Base-by-base conservation (phyloP, 2,797 vertebrate species). In the Syngnathus rostellatus region DNA sequence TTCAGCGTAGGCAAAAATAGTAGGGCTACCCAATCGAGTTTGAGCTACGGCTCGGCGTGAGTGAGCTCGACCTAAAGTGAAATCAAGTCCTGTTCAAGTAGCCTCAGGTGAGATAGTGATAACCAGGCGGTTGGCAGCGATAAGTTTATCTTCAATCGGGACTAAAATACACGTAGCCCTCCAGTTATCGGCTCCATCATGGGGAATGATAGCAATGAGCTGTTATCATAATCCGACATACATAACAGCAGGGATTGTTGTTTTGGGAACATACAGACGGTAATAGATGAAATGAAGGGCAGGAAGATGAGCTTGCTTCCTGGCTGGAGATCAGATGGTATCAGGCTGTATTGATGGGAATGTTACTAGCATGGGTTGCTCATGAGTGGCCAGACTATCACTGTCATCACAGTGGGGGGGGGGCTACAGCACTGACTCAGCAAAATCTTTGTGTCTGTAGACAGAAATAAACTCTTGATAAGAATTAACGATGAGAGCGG, bases 101-200 rank as follows among this genome's bases (percentile, higher is more conserved):
- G 80, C 85, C 82, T 68, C 81, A 79, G 80, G 86, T 86, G 77
- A 83, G 69, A 71, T 16, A 65, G 71, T 72, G 83, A 89, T 88
- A 89, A 85, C 81, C 81, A 79, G 75, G 72, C 76, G 73, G 72
- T 79, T 71, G 74, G 67, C 76, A 43, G 51, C 72, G 86, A 87
- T 85, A 83, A 83, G 82, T 69, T 81, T 89, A 88, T 88, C 85
- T 76, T 53, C 77, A 73, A 85, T 87, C 87, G 69, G 72, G 71
- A 72, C 51, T 66, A 80, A 88, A 87, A 86, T 85, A 79, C 83
- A 85, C 85, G 85, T 88, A 86, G 84, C 82, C 83, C 83, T 79
- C 77, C 70, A 66, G 71, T 84, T 85, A 88, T 87, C 87, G 66
- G 76, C 68, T 16, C 60, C 69, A 59, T 81, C 83, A 87, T 83